Base-by-base conservation (phyloP, 1,140 invertebrate species). In the Cyclina sinensis region DNA sequence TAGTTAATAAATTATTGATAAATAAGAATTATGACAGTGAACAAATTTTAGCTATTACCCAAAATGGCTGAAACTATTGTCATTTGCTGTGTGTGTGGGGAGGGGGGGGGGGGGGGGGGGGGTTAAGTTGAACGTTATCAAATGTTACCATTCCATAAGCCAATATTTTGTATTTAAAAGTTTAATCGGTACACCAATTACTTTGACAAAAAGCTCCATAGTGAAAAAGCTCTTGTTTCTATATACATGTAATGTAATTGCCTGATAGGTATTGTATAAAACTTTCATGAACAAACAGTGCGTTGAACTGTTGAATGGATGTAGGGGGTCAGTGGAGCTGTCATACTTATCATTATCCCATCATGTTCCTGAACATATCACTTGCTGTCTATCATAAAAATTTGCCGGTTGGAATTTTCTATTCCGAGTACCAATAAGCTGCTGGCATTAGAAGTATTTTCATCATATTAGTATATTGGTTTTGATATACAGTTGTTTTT, bases 31-130 rank as follows among this genome's bases (percentile, higher is more conserved):
- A 73, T 73, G 68, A 73, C 39, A 73, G 57, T 27, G 21, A 62
- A 62, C 57, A 62, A 62, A 62, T 62, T 62, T 62, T 62, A 62
- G 57, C 24, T 62, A 62, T 62, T 62, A 62, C 57, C 57, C 57
- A 27, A 62, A 62, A 62, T 62, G 57, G 57, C 57, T 62, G 21
- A 62, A 62, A 62, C 21, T 62, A 62, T 62, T 62, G n/a, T 62
- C 57, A 62, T 62, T 62, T 62, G 57, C 57, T 27, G 24, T 27
- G 57, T 24, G 57, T 62, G 21, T 62, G 12, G 7, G 12, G 12
- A n/a, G 43, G 43, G 43, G 43, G 43, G 43, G 43, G 43, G 43
- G 21, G 57, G 24, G 57, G 24, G 57, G 1, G 27, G n/a, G 21
- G 57, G 24, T 62, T 62, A 62, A 62, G 57, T 62, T 62, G 21